Percentiles rank a stretch among this genome's conserved stretches.
These are phyloP conservation scores for Phanerotoma sp. DNA, from an alignment of 2,888 invertebrate genomes.

Conservation along the genomic window DNA sequence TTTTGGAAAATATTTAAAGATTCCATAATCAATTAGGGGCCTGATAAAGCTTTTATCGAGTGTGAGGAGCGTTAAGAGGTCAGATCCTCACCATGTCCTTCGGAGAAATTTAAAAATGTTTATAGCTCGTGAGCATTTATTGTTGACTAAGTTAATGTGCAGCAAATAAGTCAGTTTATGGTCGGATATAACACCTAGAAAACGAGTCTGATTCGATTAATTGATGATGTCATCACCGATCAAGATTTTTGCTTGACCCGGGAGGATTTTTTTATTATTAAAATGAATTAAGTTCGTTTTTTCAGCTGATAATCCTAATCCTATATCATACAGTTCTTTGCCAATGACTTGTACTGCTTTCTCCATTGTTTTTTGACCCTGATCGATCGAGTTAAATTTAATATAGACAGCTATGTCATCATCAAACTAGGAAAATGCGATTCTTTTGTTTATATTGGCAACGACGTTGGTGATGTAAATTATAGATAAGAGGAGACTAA, in stretches of 20 bases:
- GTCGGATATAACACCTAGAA: no score
- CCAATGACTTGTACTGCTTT: no score
- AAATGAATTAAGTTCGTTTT: conserved; percentile 13
- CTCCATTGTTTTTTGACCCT: no score
- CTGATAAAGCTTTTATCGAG: not conserved
- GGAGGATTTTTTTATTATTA: conserved; percentile 5
- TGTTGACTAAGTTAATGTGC: no score
- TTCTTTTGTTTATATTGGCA: no score
- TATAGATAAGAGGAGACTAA: not conserved
- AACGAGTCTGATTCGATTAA: not conserved
- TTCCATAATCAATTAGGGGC: not conserved
- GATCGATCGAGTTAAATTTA: no score
- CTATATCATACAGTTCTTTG: no score
- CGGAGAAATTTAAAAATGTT: conserved; percentile 10
- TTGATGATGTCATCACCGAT: not conserved
- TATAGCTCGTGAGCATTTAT: not conserved
- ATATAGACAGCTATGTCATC: no score
- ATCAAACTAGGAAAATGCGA: no score
- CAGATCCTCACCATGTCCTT: conserved; percentile 22
- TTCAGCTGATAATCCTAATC: not conserved
- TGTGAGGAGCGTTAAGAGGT: not conserved
- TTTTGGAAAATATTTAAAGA: not conserved
- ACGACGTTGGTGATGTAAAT: no score
- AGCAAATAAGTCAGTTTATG: no score
- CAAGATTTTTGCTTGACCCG: not conserved